These are phyloP conservation scores for Todus mexicanus DNA, from an alignment of 2,797 vertebrate genomes.

Conservation along the genomic window DNA sequence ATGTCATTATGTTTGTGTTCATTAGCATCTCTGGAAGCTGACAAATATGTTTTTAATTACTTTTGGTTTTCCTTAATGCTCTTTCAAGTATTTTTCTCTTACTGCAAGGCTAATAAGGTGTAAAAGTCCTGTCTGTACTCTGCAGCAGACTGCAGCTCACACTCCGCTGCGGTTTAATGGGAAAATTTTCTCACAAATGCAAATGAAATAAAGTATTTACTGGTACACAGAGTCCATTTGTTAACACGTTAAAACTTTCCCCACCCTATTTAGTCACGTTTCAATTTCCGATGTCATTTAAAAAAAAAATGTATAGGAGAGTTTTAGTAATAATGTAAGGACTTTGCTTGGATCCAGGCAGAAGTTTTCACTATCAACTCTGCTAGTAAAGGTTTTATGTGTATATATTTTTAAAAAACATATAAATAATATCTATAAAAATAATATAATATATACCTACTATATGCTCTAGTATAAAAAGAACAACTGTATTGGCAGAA, in stretches of 20 bases:
- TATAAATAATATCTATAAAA: too few relatives aligned
- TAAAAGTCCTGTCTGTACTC: conserved; percentile 21
- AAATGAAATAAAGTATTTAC: not conserved
- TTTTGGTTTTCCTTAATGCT: conserved; percentile 4
- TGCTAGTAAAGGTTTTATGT: too few relatives aligned
- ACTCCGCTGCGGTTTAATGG: not conserved
- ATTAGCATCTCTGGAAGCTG: conserved; percentile 66
- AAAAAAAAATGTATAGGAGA: not conserved
- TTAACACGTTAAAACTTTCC: not conserved
- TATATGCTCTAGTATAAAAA: not conserved
- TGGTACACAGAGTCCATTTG: not conserved
- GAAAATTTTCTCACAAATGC: not conserved
- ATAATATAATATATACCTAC: not conserved
- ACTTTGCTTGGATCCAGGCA: not conserved
- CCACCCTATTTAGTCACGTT: not conserved
- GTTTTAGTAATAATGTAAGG: not conserved
- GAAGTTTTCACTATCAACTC: not conserved
- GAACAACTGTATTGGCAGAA: not conserved
- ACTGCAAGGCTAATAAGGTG: conserved; percentile 39
- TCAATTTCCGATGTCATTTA: not conserved
- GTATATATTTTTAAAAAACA: too few relatives aligned
- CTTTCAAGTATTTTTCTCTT: conserved; percentile 32
- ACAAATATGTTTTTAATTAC: conserved; percentile 49
- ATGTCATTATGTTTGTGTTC: conserved; percentile 57
- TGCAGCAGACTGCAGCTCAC: not conserved